These are phyloP conservation scores for Hyperoplus lanceolatus DNA, from an alignment of 2,797 vertebrate species.

Conservation along the genomic window DNA sequence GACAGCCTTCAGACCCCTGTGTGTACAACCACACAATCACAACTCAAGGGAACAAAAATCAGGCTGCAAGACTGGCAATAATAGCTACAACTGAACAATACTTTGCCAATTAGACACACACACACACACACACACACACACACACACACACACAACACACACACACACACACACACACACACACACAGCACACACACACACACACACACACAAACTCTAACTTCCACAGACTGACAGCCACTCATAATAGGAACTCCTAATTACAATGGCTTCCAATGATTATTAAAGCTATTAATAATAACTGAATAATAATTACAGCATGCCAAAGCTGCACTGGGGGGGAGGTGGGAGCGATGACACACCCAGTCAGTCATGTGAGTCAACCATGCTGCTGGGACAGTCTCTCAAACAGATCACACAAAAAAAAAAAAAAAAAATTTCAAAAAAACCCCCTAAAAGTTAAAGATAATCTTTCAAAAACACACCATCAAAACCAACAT, in stretches of 20 bases:
- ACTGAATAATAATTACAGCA: slow-evolving; percentile 84
- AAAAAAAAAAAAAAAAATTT: too few species aligned
- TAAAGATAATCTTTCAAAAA: too few species aligned
- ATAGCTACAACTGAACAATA: slow-evolving; percentile 73
- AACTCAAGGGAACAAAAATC: slow-evolving; percentile 70
- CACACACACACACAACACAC: neutral
- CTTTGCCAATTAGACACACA: slow-evolving; percentile 45
- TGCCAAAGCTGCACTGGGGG: slow-evolving; percentile 75
- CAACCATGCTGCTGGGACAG: slow-evolving; percentile 44
- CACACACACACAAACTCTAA: slow-evolving; percentile 39
- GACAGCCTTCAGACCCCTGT: slow-evolving; percentile 46
- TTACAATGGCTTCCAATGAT: slow-evolving; percentile 81
- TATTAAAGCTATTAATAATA: slow-evolving; percentile 87
- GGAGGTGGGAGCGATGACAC: slow-evolving; percentile 73
- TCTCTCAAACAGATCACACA: slow-evolving; percentile 35
- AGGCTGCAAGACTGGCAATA: slow-evolving; percentile 64
- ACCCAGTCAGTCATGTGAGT: slow-evolving; percentile 62
- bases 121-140: neutral
- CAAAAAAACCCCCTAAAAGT: too few species aligned
- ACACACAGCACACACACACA: neutral
- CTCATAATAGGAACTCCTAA: slow-evolving; percentile 81
- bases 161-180: too few species aligned
- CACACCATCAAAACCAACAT: too few species aligned
- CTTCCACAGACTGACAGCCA: slow-evolving; percentile 64
- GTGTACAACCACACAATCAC: slow-evolving; percentile 67